phyloP scores from a whole-genome alignment of 2,113 vertebrate species.

The Cavia aperea region DNA sequence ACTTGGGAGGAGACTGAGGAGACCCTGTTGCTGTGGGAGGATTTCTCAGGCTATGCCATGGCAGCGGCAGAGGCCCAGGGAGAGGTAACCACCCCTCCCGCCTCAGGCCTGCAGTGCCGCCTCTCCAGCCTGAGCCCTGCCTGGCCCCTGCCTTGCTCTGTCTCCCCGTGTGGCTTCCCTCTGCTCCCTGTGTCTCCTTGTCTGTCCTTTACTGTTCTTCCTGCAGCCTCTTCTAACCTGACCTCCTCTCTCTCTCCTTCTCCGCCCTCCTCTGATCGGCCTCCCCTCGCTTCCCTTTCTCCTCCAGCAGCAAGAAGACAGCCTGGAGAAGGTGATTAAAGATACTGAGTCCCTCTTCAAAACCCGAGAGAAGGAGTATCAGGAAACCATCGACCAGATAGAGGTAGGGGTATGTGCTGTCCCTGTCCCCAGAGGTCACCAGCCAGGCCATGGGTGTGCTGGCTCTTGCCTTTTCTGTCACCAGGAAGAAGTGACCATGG shows the following conservation, averaged over 20 bases:
- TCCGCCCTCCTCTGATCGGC: not conserved
- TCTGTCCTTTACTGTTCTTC: conserved; percentile 8
- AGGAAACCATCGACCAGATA: conserved; percentile 97
- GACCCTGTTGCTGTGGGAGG: conserved; percentile 95
- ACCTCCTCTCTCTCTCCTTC: conserved; percentile 24
- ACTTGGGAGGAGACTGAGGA: conserved; percentile 98
- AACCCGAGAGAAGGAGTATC: conserved; percentile 95
- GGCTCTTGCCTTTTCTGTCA: not conserved
- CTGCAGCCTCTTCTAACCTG: conserved; percentile 8
- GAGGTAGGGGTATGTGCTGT: conserved; percentile 79
- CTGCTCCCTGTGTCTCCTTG: accelerated
- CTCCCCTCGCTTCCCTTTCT: conserved; percentile 7
- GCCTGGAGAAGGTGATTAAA: conserved; percentile 95
- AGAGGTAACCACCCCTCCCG: conserved; percentile 79
- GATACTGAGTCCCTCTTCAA: conserved; percentile 97
- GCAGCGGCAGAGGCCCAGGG: conserved; percentile 87
- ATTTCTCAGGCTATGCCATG: conserved; percentile 93
- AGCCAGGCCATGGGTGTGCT: accelerated
- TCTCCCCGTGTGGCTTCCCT: not conserved
- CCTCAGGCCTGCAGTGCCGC: not conserved
- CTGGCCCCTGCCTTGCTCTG: not conserved
- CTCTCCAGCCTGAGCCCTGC: not conserved
- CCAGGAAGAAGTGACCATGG: no score
- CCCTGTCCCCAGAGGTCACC: not conserved
- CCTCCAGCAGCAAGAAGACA: conserved; percentile 85